Conservation (phyloP, 2,113 vertebrate genomes). For the Otocyon megalotis region DNA sequence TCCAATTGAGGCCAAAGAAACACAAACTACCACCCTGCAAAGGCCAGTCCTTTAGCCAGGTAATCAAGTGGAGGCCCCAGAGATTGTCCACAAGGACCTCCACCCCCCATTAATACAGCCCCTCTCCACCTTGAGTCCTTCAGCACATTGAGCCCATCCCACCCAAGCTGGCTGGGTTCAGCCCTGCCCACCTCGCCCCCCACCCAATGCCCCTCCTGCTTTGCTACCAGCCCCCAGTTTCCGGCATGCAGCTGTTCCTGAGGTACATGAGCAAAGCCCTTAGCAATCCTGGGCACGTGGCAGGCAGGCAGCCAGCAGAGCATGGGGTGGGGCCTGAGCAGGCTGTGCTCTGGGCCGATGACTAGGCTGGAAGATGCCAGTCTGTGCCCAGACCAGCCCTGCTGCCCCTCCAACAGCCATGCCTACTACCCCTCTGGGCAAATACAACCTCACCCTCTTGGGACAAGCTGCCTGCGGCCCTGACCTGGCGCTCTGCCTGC, state of each 20-base stretch:
- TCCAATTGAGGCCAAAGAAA: background rate
- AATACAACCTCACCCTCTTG: conserved; percentile 58
- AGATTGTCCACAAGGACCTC: background rate
- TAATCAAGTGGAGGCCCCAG: background rate
- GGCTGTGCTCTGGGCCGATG: conserved; percentile 86
- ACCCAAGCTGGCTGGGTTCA: background rate
- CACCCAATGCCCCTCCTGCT: conserved; percentile 52
- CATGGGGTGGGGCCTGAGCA: conserved; percentile 82
- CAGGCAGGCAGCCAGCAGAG: conserved; percentile 87
- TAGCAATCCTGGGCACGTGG: conserved; percentile 89
- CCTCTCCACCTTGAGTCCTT: background rate
- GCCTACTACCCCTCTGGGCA: conserved; percentile 36
- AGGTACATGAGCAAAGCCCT: conserved; percentile 85
- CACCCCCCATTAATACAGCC: background rate
- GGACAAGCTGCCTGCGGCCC: conserved; percentile 27
- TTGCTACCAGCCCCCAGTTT: conserved; percentile 74
- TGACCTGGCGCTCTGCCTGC: conserved; percentile 37
- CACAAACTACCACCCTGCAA: background rate
- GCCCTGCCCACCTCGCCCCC: background rate
- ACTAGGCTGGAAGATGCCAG: conserved; percentile 85
- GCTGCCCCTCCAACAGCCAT: conserved; percentile 7
- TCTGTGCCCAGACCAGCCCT: conserved; percentile 75
- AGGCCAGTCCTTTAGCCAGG: background rate
- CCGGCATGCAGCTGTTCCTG: conserved; percentile 84
- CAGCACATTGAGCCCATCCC: background rate